Percentiles rank a stretch among this genome's conserved stretches.
These are phyloP conservation scores for Acinonyx jubatus DNA, from an alignment of 2,113 vertebrate genomes.

Conservation along the genomic window DNA sequence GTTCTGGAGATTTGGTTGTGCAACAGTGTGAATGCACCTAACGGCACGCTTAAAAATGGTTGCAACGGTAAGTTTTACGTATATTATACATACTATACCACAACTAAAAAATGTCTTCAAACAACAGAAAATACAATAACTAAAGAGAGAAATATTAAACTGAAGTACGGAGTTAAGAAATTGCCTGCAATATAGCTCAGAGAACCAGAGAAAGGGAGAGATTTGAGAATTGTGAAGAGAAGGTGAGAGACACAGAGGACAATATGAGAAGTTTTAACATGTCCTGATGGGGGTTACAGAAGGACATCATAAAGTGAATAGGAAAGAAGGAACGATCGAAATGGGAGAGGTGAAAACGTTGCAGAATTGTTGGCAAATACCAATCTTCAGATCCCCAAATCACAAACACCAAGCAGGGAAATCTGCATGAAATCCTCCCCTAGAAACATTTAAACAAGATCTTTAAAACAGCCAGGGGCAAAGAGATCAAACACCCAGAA, in stretches of 20 bases:
- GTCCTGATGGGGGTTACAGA: background rate
- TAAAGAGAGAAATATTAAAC: background rate
- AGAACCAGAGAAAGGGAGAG: background rate
- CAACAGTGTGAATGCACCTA: background rate
- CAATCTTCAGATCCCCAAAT: background rate
- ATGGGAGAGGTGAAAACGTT: background rate
- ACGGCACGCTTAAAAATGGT: background rate
- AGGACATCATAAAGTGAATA: background rate
- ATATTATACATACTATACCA: background rate
- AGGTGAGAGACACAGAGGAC: background rate
- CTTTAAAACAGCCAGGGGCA: background rate
- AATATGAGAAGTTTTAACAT: background rate
- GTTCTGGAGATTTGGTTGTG: background rate
- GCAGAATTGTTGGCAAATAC: background rate
- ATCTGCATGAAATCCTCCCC: background rate
- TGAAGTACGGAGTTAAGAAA: background rate
- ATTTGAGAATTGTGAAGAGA: background rate
- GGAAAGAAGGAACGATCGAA: background rate
- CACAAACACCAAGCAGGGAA: background rate
- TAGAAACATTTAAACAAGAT: background rate
- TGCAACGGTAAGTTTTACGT: background rate
- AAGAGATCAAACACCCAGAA: background rate
- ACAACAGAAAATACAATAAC: background rate
- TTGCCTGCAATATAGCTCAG: background rate
- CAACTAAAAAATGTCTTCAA: background rate